phyloP scores from a whole-genome alignment of 2,888 invertebrate genomes.

The Thumatha senex region DNA sequence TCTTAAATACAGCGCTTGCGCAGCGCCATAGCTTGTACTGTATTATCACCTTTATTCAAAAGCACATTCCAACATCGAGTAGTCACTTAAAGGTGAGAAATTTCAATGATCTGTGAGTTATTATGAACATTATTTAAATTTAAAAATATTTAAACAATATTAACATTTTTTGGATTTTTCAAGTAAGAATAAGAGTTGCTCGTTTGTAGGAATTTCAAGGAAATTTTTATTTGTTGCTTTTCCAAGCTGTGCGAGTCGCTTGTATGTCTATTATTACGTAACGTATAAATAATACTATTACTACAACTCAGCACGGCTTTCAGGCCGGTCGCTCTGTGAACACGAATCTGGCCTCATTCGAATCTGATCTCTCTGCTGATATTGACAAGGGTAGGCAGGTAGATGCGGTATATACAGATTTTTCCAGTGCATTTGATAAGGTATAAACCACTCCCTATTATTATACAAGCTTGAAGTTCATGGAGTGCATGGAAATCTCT shows the following conservation, averaged over 20 bases:
- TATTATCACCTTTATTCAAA: background rate
- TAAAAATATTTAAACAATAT: background rate
- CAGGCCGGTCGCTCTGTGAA: background rate
- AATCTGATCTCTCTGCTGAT: background rate
- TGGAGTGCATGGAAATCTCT: background rate
- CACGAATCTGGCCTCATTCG: background rate
- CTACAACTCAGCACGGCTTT: background rate
- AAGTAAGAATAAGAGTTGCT: no score
- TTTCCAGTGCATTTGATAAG: background rate
- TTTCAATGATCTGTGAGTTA: constrained; percentile 6
- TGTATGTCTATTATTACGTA: background rate
- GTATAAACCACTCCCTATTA: background rate
- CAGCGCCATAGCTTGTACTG: background rate
- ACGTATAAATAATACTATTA: background rate
- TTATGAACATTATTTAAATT: background rate
- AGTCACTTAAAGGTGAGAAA: constrained; percentile 24
- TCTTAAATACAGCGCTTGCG: no score
- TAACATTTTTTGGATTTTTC: background rate
- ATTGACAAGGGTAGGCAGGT: background rate
- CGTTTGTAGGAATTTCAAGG: no score
- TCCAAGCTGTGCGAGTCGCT: background rate
- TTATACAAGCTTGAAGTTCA: background rate
- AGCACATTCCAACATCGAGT: constrained; percentile 16
- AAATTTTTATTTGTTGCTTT: no score
- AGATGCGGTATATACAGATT: background rate